Evolutionary conservation across 2,888 invertebrate genomes (phyloP).

Genomic region (Meiosimyza decipiens): DNA sequence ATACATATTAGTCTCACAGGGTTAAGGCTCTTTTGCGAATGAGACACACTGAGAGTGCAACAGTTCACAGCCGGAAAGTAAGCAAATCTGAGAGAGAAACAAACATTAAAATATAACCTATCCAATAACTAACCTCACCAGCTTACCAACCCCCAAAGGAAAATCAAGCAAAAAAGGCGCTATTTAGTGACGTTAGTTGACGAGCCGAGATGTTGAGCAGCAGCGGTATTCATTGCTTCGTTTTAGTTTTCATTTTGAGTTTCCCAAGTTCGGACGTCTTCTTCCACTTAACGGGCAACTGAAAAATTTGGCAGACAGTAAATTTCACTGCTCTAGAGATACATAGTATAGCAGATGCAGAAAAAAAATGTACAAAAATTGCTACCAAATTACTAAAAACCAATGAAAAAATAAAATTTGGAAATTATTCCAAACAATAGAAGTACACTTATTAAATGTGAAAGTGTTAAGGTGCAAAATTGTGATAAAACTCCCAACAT

Average conservation of each 20-base stretch:
- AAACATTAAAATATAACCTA: conserved; percentile 14
- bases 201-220: not conserved
- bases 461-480: not conserved
- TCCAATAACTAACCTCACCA: conserved; percentile 4
- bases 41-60: not conserved
- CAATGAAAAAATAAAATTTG: not conserved
- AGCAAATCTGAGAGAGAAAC: not conserved
- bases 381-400: not conserved
- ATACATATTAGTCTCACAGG: no score
- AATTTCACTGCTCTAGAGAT: not conserved
- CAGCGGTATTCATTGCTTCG: conserved; percentile 22
- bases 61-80: not conserved
- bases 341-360: conserved; percentile 6
- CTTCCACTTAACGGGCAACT: not conserved
- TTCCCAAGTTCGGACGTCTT: conserved; percentile 50
- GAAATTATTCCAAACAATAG: not conserved
- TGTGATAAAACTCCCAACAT: not conserved
- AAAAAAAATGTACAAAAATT: not conserved
- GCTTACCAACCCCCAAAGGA: not conserved
- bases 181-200: conserved; percentile 19
- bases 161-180: not conserved
- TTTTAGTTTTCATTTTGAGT: conserved; percentile 55
- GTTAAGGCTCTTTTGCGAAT: not conserved
- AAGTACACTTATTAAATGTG: not conserved
- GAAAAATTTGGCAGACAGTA: no score